phyloP scores from a whole-genome alignment of 2,888 invertebrate genomes.

The Agrilus mali region DNA sequence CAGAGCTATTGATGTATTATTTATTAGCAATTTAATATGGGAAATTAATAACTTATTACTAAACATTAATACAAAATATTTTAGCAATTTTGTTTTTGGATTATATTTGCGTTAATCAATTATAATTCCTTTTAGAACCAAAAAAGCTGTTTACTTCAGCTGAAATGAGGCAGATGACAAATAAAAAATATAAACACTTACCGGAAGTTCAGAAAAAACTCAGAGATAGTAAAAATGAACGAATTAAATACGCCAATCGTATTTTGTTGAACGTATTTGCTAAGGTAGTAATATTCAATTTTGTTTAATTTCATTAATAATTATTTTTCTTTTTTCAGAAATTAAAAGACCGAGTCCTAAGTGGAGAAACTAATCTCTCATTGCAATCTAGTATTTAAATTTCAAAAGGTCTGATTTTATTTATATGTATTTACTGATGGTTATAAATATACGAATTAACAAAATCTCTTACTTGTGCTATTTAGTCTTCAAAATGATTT shows the following conservation, averaged over 20 bases:
- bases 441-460: too few species aligned
- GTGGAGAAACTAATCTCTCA: conserved; percentile 52
- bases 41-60: too few species aligned
- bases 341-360: conserved; percentile 52
- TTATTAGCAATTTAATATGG: too few species aligned
- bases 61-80: too few species aligned
- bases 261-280: conserved; percentile 66
- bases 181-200: conserved; percentile 51
- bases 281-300: conserved; percentile 38
- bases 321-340: conserved; percentile 40
- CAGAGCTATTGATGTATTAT: too few species aligned
- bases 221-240: conserved; percentile 45
- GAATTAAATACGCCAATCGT: conserved; percentile 49
- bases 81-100: too few species aligned
- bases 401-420: too few species aligned
- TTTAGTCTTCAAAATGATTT: too few species aligned
- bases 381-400: conserved; percentile 41
- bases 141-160: conserved; percentile 39
- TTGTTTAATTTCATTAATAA: conserved; percentile 12
- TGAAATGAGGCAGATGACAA: conserved; percentile 48
- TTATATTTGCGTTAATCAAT: not conserved
- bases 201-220: conserved; percentile 58
- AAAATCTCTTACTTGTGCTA: too few species aligned
- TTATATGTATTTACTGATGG: too few species aligned
- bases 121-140: conserved; percentile 26